A percentile compares a stretch with the other conserved stretches of the same genome.
Conservation (phyloP, 2,888 invertebrate genomes). For the Eupeodes luniger region DNA sequence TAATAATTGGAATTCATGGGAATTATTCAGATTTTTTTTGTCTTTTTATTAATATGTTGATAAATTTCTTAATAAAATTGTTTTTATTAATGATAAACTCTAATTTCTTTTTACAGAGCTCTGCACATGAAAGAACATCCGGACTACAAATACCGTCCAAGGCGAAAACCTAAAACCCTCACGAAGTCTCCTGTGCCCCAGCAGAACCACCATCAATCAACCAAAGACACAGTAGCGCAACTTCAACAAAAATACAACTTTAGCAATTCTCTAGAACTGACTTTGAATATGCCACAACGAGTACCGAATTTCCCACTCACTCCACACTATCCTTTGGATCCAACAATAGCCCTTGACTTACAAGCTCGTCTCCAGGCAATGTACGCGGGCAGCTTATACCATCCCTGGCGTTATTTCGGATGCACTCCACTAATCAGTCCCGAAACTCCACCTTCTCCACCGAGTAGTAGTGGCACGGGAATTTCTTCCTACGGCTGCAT, state of each 20-base stretch:
- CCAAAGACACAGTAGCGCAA: conserved; percentile 69
- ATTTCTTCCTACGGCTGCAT: conserved; percentile 82
- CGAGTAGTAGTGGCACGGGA: conserved; percentile 82
- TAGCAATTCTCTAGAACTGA: conserved; percentile 82
- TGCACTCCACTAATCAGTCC: conserved; percentile 82
- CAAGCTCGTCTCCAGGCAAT: conserved; percentile 84
- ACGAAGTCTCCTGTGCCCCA: conserved; percentile 86
- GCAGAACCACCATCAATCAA: conserved; percentile 76
- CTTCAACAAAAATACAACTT: conserved; percentile 82
- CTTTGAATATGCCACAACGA: conserved; percentile 81
- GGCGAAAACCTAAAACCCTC: conserved; percentile 93
- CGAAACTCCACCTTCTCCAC: conserved; percentile 83
- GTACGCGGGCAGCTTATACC: conserved; percentile 83
- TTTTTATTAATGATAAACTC: background rate
- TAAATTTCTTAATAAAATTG: background rate
- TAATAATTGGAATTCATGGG: conserved; percentile 19
- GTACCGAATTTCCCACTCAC: conserved; percentile 78
- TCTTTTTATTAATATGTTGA: background rate
- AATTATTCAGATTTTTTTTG: conserved; percentile 10
- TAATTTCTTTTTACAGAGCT: conserved; percentile 86
- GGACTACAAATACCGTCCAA: conserved; percentile 95
- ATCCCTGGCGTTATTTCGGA: conserved; percentile 83
- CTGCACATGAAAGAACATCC: conserved; percentile 97
- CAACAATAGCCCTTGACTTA: conserved; percentile 83
- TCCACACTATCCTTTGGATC: conserved; percentile 83